These are phyloP conservation scores for Eospalax fontanierii DNA, from an alignment of 2,797 vertebrate genomes.

Conservation along the genomic window DNA sequence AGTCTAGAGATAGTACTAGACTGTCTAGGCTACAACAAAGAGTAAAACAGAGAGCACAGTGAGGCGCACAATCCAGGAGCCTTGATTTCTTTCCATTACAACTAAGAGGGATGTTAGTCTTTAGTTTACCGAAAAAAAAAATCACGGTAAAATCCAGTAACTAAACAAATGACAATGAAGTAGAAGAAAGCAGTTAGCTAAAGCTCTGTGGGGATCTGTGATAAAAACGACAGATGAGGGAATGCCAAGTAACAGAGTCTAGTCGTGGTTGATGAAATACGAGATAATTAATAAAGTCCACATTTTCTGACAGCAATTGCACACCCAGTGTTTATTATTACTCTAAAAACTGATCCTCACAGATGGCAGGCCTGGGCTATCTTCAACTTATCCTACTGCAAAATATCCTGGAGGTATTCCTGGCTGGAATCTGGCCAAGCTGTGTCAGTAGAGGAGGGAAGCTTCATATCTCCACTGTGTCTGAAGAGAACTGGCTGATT, in stretches of 20 bases:
- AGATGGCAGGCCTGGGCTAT: constrained; percentile 20
- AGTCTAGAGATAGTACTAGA: background rate
- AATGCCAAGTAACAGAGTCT: constrained; percentile 19
- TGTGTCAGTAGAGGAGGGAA: background rate
- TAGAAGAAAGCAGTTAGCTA: constrained; percentile 7
- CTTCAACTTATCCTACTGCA: constrained; percentile 48
- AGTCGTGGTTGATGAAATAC: constrained; percentile 1
- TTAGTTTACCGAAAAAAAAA: background rate
- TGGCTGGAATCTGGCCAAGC: constrained; percentile 32
- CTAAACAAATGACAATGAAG: constrained; percentile 40
- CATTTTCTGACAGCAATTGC: constrained; percentile 57
- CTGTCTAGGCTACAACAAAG: background rate
- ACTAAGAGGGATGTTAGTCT: background rate
- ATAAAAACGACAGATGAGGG: constrained; percentile 39
- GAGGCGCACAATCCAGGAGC: constrained; percentile 22
- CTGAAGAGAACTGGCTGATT: constrained; percentile 37
- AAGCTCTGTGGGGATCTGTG: constrained; percentile 33
- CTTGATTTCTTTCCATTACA: constrained; percentile 39
- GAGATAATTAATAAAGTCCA: constrained; percentile 59
- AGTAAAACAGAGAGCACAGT: background rate
- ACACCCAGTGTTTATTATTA: constrained; percentile 27
- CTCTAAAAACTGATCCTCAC: background rate
- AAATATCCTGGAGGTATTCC: constrained; percentile 55
- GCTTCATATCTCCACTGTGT: background rate
- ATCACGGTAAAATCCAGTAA: background rate